Conservation (phyloP, 2,113 vertebrate genomes). For the Scolopax mira region DNA sequence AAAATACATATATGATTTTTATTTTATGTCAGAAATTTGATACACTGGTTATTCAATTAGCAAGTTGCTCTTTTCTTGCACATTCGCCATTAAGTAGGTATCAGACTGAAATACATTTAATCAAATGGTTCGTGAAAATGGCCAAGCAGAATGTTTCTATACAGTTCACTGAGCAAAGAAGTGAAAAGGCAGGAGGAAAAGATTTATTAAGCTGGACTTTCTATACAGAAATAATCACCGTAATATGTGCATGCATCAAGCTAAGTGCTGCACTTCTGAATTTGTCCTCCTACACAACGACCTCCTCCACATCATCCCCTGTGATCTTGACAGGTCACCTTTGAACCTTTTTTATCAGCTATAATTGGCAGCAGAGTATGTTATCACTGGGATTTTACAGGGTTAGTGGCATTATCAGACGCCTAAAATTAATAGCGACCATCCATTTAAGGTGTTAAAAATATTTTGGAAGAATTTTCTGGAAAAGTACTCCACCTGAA, state of each 20-base stretch:
- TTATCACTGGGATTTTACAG: neutral
- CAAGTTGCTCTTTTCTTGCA: neutral
- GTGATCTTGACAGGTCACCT: neutral
- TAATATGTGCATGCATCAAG: neutral
- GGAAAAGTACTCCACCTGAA: neutral
- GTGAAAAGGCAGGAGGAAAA: neutral
- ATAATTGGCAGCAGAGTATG: neutral
- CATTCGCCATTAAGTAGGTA: neutral
- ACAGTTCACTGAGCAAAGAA: constrained; percentile 17
- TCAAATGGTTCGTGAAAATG: constrained; percentile 34
- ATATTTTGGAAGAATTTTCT: neutral
- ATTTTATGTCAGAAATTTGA: neutral
- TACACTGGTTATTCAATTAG: constrained; percentile 9
- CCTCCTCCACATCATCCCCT: neutral
- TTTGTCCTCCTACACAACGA: constrained; percentile 15
- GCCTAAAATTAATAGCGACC: neutral
- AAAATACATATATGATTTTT: neutral
- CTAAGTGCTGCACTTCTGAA: constrained; percentile 7
- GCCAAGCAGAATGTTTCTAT: constrained; percentile 23
- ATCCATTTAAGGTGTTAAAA: neutral
- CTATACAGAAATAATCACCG: neutral
- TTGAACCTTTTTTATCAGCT: neutral
- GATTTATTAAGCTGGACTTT: constrained; percentile 25
- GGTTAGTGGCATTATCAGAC: neutral
- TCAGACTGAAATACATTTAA: constrained; percentile 9